Base-by-base conservation (phyloP, 2,888 invertebrate genomes). In the Lithophane ornitopus region DNA sequence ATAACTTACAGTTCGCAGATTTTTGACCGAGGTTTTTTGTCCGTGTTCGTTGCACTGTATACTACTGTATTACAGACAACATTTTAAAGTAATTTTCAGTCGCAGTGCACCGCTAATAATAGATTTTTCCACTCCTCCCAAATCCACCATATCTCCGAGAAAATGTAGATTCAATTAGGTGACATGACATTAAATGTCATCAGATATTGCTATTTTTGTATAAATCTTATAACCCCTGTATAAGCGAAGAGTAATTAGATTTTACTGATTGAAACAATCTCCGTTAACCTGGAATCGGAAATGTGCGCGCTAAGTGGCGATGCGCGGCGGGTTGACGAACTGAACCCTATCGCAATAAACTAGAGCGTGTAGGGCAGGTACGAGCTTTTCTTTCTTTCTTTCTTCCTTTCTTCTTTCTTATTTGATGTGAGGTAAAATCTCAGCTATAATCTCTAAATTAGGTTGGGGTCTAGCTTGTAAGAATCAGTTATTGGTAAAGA, bases 271-370 rank as follows among this genome's bases (percentile, higher is more conserved):
- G 66, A 67, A 75, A 80, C 59, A 80, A 81, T 81, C 56, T 80
- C 65, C 76, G 81, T 54, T 66, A 49, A 56, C 54, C 70, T 70
- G 41, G 34, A 68, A 81, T 56, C 69, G 81, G 81, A 81, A 80
- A 81, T 70, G 44, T 78, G 28, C 22, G 34, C 49, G n/a, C 22
- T 81, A 65, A 80, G 59, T 61, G 75, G 44, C 26, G 72, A 28
- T 28, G 70, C 39, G 61, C 39, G 14, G 54, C 39, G 39, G 28
- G 46, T n/a, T 62, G 46, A 41, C 46, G 54, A 62, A 19, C 39
- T 54, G 52, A 78, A 62, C 70, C 54, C 39, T 54, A 22, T 56
- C n/a, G 46, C 28, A 62, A 54, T 79, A 69, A 76, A 78, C 52
- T 78, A 19, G 52, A 52, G 8, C 19, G 44, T 12, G n/a, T 72